phyloP scores from a whole-genome alignment of 1,140 invertebrate species.

The Lepidurus couesii region DNA sequence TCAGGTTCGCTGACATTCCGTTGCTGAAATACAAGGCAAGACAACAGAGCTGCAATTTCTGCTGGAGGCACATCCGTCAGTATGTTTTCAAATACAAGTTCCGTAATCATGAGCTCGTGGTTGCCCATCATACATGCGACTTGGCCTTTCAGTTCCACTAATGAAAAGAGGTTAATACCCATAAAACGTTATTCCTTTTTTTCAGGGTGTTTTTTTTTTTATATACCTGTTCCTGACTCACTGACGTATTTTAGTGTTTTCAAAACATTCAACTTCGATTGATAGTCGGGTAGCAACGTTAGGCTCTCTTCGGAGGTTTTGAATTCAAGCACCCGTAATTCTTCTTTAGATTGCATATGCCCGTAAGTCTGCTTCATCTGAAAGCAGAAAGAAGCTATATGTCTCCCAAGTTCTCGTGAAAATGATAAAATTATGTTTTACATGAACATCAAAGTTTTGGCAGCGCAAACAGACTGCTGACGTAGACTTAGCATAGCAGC shows the following conservation, averaged over 20 bases:
- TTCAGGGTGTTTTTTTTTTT: background rate
- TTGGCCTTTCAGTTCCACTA: constrained; percentile 77
- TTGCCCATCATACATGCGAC: constrained; percentile 95
- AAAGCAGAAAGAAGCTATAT: constrained; percentile 36
- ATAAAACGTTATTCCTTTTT: background rate
- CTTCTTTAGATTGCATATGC: constrained; percentile 62
- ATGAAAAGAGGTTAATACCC: constrained; percentile 37
- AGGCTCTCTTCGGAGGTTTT: constrained; percentile 78
- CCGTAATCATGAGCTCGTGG: constrained; percentile 86
- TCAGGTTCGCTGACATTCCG: constrained; percentile 55
- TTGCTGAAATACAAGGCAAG: constrained; percentile 85
- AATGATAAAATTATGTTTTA: constrained; percentile 27
- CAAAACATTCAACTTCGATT: constrained; percentile 74
- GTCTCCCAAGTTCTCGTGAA: background rate
- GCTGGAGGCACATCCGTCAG: constrained; percentile 75
- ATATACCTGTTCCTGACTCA: constrained; percentile 28
- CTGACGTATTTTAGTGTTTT: constrained; percentile 58
- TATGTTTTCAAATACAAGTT: constrained; percentile 89
- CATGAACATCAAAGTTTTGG: constrained; percentile 39
- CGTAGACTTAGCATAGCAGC: constrained; percentile 50
- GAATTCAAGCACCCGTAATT: constrained; percentile 63
- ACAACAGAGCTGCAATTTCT: constrained; percentile 88
- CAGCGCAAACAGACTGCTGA: constrained; percentile 37
- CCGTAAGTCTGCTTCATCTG: constrained; percentile 67
- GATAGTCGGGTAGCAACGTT: constrained; percentile 80